Evolutionary conservation across 2,797 vertebrate genomes (phyloP).

Genomic region (Threskiornis aethiopicus): DNA sequence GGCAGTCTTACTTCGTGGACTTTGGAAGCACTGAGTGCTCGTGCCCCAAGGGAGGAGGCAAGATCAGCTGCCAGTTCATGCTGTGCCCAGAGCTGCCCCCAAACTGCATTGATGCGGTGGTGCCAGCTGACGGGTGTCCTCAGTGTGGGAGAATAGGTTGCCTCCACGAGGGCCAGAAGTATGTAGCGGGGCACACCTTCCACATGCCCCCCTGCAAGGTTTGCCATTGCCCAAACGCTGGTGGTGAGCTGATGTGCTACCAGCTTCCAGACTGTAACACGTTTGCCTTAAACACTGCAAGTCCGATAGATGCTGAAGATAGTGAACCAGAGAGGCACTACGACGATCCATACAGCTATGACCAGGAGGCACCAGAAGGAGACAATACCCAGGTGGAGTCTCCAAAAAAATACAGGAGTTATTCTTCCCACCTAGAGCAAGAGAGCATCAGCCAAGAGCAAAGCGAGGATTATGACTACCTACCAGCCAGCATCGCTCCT

Average conservation of each 20-base stretch:
- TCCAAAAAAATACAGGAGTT: conserved; percentile 60
- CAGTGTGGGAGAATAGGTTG: conserved; percentile 91
- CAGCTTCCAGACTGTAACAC: conserved; percentile 82
- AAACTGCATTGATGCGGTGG: conserved; percentile 87
- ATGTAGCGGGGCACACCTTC: conserved; percentile 88
- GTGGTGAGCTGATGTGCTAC: conserved; percentile 92
- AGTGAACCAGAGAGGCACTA: conserved; percentile 58
- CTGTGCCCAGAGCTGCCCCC: conserved; percentile 89
- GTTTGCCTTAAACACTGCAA: conserved; percentile 37
- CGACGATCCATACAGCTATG: conserved; percentile 77
- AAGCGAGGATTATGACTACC: conserved; percentile 76
- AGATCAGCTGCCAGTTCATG: conserved; percentile 94
- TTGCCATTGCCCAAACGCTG: conserved; percentile 89
- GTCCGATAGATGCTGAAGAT: conserved; percentile 71
- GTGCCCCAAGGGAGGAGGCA: conserved; percentile 88
- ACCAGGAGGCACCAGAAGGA: conserved; percentile 76
- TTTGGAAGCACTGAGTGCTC: conserved; percentile 95
- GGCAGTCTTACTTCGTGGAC: conserved; percentile 94
- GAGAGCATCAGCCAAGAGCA: conserved; percentile 68
- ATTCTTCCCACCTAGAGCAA: conserved; percentile 20
- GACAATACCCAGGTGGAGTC: conserved; percentile 55
- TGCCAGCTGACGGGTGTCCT: conserved; percentile 84
- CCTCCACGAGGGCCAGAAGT: conserved; percentile 80
- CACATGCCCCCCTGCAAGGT: conserved; percentile 86
- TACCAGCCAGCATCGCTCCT: conserved; percentile 31